These are phyloP conservation scores for Frankliniella fusca DNA, from an alignment of 2,888 invertebrate species.

Conservation along the genomic window DNA sequence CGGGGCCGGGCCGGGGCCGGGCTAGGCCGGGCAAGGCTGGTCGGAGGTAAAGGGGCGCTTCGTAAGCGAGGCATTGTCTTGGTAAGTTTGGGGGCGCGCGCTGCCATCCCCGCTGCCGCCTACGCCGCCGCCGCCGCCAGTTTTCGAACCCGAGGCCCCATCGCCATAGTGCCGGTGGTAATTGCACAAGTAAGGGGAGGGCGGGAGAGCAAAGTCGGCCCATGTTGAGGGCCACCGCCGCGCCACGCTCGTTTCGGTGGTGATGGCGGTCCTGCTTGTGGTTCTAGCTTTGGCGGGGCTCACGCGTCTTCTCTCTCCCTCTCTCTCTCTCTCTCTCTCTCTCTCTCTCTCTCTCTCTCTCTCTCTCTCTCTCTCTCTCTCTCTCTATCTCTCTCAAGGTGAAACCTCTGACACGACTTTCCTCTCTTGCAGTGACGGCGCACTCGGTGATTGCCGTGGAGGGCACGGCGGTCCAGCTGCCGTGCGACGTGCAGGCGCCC, in stretches of 20 bases:
- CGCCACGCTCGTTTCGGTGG: no score
- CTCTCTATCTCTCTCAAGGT: background rate
- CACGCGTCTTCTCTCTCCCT: background rate
- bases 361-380: slow-evolving; percentile 1
- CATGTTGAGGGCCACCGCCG: no score
- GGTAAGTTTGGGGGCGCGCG: background rate
- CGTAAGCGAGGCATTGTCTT: background rate
- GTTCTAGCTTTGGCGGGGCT: no score
- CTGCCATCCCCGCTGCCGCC: background rate
- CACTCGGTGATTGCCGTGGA: slow-evolving; percentile 82
- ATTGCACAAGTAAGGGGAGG: background rate
- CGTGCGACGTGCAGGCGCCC: slow-evolving; percentile 79
- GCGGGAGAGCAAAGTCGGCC: no score
- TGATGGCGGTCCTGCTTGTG: no score
- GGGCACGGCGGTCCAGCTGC: slow-evolving; percentile 79
- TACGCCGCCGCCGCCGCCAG: background rate
- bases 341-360: background rate
- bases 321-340: background rate
- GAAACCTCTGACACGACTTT: no score
- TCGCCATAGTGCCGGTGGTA: background rate
- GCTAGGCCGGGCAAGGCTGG: background rate
- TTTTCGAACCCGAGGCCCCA: no score
- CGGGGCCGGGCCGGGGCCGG: background rate
- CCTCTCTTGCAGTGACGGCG: slow-evolving; percentile 59
- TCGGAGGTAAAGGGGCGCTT: background rate